Conservation (phyloP, 2,888 invertebrate genomes). For the Limnephilus lunatus region DNA sequence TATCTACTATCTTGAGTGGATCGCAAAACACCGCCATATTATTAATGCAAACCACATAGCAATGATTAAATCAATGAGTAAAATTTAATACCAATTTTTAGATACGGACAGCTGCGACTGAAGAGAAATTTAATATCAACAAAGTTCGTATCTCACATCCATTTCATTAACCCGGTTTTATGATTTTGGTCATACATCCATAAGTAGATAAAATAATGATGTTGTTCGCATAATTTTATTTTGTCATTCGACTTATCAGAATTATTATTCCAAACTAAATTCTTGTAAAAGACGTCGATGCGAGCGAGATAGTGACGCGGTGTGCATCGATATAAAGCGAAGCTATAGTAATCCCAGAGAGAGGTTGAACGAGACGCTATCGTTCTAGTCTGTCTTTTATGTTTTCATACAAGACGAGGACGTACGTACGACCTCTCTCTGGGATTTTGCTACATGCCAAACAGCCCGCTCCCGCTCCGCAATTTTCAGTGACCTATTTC, state of each 20-base stretch:
- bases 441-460: too few species aligned
- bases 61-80: not conserved
- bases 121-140: not conserved
- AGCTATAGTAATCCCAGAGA: too few species aligned
- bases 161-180: not conserved
- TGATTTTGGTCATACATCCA: not conserved
- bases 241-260: not conserved
- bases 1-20: not conserved
- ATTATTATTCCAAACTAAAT: not conserved
- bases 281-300: not conserved
- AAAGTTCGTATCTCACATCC: not conserved
- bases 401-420: too few species aligned
- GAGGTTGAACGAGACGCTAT: too few species aligned
- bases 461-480: too few species aligned
- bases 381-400: too few species aligned
- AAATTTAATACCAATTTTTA: not conserved
- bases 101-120: not conserved
- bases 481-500: too few species aligned
- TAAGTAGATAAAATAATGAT: not conserved
- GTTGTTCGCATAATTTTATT: not conserved
- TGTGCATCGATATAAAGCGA: too few species aligned
- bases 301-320: too few species aligned
- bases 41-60: not conserved
- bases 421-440: too few species aligned
- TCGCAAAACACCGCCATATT: not conserved